Evolutionary conservation across 1,140 invertebrate genomes (phyloP), one percentile per base, ranked within the genome.

Genomic region (Atta texana): DNA sequence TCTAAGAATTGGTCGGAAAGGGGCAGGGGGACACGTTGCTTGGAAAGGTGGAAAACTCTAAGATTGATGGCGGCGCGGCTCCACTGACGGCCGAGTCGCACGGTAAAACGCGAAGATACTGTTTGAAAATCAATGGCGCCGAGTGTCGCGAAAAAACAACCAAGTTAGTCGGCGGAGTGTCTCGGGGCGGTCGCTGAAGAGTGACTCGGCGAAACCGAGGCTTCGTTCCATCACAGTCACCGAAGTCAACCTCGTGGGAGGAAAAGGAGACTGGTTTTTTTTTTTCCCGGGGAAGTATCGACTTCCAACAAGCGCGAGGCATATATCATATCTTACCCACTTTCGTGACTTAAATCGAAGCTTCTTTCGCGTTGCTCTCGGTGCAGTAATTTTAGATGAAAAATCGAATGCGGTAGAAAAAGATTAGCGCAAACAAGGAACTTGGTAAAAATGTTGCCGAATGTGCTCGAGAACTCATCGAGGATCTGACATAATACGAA

Each of bases 51-150:
- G 86, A 87, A 87, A 87, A 87, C 64, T 87, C 68, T 18, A 87
- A 87, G 86, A 87, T 87, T 78, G 86, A 87, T 87, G 80, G 69
- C 86, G 61, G 44, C 80, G 69, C 80, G 81, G 44, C 68, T 49
- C 80, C 61, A 49, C 68, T 49, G 74, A 86, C 85, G 61, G 39
- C 51, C 64, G 68, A 49, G 85, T 81, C 85, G 85, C 69, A 68
- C 77, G 75, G 55, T 68, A 86, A 78, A 78, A 69, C 53, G 63
- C 64, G 21, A 74, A 44, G 85, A 88, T 57, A 78, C 59, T 61
- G 63, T 69, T 71, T 87, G 87, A 82, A 89, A 82, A 89, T 82
- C 85, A 87, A 88, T 87, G 85, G 71, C 69, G 77, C 78, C 86
- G 68, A 72, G 78, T 74, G 78, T 72, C 55, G 51, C 59, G 69